Percentiles rank a stretch among this genome's conserved stretches.
Conservation (phyloP, 2,797 vertebrate genomes). For the Phrynocephalus vlangalii region DNA sequence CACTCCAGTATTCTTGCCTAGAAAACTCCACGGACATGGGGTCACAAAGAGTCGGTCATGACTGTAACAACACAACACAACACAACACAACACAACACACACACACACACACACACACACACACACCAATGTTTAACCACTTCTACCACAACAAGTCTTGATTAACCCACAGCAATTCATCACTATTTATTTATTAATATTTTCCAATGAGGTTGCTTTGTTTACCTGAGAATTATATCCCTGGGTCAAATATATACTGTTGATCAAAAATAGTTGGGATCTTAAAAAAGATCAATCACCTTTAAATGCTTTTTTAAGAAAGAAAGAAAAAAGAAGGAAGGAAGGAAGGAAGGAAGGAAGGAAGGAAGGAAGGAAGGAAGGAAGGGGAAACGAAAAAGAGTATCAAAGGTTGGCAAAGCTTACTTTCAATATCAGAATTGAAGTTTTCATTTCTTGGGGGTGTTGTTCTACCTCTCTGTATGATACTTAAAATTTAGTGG, state of each 20-base stretch:
- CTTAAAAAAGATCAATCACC: slow-evolving; percentile 40
- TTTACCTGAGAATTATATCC: slow-evolving; percentile 17
- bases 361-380: not conserved
- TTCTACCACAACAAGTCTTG: not conserved
- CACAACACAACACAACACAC: no score
- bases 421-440: not conserved
- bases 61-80: no score
- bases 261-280: not conserved
- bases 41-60: no score
- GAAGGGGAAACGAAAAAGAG: slow-evolving; percentile 26
- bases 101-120: no score
- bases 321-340: not conserved
- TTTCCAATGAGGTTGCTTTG: no score
- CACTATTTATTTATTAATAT: not conserved
- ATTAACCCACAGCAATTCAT: not conserved
- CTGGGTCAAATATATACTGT: not conserved
- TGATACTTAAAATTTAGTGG: not conserved
- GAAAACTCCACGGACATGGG: no score
- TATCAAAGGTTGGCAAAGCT: not conserved
- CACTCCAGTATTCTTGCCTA: no score
- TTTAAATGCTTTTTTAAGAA: not conserved
- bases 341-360: not conserved
- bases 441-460: not conserved
- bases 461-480: not conserved
- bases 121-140: not conserved